These are phyloP conservation scores for Rhineura floridana DNA, from an alignment of 2,113 vertebrate genomes.

Conservation along the genomic window DNA sequence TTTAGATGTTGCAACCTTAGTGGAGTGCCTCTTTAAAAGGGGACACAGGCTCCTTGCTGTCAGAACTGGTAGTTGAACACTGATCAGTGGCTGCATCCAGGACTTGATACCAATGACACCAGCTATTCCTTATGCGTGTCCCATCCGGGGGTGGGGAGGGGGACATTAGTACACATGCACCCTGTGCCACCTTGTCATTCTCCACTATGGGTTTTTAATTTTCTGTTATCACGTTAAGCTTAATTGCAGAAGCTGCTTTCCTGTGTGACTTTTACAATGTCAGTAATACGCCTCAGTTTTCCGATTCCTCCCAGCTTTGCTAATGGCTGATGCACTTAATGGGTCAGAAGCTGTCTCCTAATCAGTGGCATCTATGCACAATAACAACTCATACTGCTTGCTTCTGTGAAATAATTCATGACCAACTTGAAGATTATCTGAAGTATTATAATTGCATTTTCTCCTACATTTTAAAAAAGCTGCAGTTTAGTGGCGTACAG, in stretches of 20 bases:
- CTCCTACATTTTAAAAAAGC: not conserved
- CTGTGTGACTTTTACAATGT: constrained; percentile 2
- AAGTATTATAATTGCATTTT: not conserved
- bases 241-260: constrained; percentile 1
- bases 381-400: not conserved
- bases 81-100: not conserved
- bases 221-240: not conserved
- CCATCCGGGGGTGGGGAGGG: too few species aligned
- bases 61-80: not conserved
- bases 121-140: not conserved
- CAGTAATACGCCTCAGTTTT: constrained; percentile 5
- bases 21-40: not conserved
- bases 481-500: not conserved
- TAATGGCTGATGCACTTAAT: constrained; percentile 12
- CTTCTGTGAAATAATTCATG: not conserved
- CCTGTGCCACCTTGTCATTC: not conserved
- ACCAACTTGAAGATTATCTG: constrained; percentile 13
- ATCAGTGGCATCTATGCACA: constrained; percentile 5
- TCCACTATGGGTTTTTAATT: not conserved
- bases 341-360: constrained; percentile 12
- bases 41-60: not conserved
- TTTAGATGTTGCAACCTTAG: not conserved
- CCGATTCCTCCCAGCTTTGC: not conserved
- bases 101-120: not conserved
- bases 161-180: not conserved